Base-by-base conservation (phyloP, 2,113 vertebrate species). In the Tupaia chinensis region DNA sequence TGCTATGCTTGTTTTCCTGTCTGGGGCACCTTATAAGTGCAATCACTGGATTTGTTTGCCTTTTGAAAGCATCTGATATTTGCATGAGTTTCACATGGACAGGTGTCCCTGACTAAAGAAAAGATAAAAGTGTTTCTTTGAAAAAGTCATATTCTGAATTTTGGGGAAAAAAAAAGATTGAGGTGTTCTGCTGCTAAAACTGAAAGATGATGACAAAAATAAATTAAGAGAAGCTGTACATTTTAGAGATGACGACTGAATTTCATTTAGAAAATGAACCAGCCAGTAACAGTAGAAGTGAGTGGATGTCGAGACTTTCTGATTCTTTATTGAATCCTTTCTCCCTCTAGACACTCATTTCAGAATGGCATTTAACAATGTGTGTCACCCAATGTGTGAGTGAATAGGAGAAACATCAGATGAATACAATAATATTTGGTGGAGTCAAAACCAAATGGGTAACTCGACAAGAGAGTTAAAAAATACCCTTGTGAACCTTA, bases 1-100 rank as follows among this genome's bases (percentile, higher is more conserved):
- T 22, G 12, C 8, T 32, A 23, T 29, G 11, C 16, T 61, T 56
- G 3, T 25, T 27, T 76, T 93, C 7, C 20, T 54, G 78, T 13
- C 3, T 0, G 32, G n/a, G 27, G 15, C 2, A 20, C 17, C 16
- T 15, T 65, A 4, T 56, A 29, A 5, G 10, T 2, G 7, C 25
- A 22, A 76, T 29, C 32, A 23, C 0, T n/a, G n/a, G 13, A 9
- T 22, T 15, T 22, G 15, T 32, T 73, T 44, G 70, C 19, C 68
- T 54, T 20, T 70, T 7, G 54, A 44, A 85, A 69, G 53, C n/a
- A 54, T 54, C 60, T 58, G 19, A 4, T 23, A 60, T 16, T 27
- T 29, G 72, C 4, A 9, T 20, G 22, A 63, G 19, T 17, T 15
- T 27, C 22, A 82, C 7, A 3, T 7, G 1, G 25, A n/a, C 5